These are phyloP conservation scores for Drosophila mimetica DNA, from an alignment of 2,888 invertebrate species.

Conservation along the genomic window DNA sequence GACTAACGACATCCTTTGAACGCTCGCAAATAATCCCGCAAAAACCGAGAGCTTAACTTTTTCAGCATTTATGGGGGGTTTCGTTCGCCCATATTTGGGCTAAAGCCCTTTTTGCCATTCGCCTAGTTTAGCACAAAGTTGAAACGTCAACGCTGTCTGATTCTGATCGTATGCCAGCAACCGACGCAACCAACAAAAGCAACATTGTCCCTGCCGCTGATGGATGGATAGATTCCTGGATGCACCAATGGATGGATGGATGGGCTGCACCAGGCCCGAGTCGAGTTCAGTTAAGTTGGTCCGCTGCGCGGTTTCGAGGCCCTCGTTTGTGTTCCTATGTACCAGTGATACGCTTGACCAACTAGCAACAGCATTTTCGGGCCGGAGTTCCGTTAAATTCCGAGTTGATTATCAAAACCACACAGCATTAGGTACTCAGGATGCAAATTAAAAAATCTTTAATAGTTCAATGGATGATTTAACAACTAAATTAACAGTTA, in stretches of 20 bases:
- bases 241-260: constrained; percentile 11
- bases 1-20: constrained; percentile 66
- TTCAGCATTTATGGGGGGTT: constrained; percentile 62
- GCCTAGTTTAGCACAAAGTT: constrained; percentile 71
- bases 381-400: background rate
- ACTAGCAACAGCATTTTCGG: background rate
- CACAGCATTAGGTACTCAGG: background rate
- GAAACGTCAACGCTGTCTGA: constrained; percentile 72
- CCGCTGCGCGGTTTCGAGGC: constrained; percentile 24
- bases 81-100: constrained; percentile 34
- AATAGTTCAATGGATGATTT: background rate
- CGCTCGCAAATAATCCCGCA: constrained; percentile 72
- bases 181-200: constrained; percentile 53
- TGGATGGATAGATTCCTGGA: constrained; percentile 21
- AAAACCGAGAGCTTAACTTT: constrained; percentile 75
- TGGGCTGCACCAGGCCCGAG: constrained; percentile 4
- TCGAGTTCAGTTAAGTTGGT: constrained; percentile 14
- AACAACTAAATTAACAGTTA: background rate
- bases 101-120: constrained; percentile 54
- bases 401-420: background rate
- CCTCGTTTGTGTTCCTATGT: background rate
- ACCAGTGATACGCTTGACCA: constrained; percentile 6
- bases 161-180: constrained; percentile 56
- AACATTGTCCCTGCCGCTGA: constrained; percentile 41
- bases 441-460: too few species aligned